These are phyloP conservation scores for Rhodinocichla rosea DNA, from an alignment of 2,113 vertebrate species.

Conservation along the genomic window DNA sequence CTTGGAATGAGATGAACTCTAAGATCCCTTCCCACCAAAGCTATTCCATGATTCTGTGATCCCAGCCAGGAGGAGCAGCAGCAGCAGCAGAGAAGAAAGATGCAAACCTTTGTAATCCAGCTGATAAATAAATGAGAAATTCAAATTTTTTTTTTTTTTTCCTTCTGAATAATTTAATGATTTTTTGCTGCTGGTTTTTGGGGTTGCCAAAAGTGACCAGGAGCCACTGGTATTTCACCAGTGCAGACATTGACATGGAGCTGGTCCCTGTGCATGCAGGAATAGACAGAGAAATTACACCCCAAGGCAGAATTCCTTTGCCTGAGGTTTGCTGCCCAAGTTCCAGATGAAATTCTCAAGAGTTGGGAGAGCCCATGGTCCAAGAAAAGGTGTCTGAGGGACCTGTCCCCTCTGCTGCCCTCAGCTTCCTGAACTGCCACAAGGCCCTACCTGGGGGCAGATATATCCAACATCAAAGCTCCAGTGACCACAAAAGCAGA, in stretches of 20 bases:
- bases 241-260: rapidly evolving
- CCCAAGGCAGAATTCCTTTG: not conserved
- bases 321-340: not conserved
- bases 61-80: not conserved
- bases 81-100: not conserved
- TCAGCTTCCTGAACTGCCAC: not conserved
- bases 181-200: not conserved
- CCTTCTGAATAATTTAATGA: rapidly evolving
- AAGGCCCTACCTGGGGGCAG: too few species aligned
- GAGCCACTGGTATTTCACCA: not conserved
- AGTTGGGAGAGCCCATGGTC: rapidly evolving
- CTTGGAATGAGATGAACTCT: not conserved
- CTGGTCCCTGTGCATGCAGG: not conserved
- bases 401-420: not conserved
- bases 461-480: not conserved
- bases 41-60: not conserved
- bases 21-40: not conserved
- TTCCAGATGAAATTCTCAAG: not conserved
- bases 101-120: not conserved
- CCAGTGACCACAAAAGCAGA: not conserved
- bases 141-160: not conserved
- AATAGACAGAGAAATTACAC: rapidly evolving
- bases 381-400: rapidly evolving
- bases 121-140: not conserved
- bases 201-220: not conserved